A percentile compares a stretch with the other conserved stretches of the same genome.
Conservation (phyloP, 2,888 invertebrate genomes). For the Dorcus parallelipipedus region DNA sequence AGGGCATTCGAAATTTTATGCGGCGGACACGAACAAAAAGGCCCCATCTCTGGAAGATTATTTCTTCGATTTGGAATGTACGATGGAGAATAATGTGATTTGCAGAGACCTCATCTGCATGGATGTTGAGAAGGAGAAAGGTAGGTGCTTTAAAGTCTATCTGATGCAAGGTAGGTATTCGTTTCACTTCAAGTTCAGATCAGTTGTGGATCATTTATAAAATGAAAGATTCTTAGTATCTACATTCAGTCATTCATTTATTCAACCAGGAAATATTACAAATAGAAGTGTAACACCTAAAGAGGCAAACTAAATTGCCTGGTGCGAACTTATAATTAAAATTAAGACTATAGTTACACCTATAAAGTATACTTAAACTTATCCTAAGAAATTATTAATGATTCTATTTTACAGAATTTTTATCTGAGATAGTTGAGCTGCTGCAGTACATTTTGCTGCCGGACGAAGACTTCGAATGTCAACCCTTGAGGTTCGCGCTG, state of each 20-base stretch:
- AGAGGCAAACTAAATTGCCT: too few relatives aligned
- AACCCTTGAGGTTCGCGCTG: constrained; percentile 72
- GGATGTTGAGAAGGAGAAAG: constrained; percentile 63
- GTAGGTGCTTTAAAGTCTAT: constrained; percentile 29
- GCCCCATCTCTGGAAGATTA: constrained; percentile 60
- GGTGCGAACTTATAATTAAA: too few relatives aligned
- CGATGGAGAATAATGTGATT: constrained; percentile 74
- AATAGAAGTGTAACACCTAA: too few relatives aligned
- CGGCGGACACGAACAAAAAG: constrained; percentile 47
- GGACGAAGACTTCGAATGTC: constrained; percentile 80
- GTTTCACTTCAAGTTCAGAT: too few relatives aligned
- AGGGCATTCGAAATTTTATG: constrained; percentile 64
- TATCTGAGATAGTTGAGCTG: constrained; percentile 79
- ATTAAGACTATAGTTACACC: too few relatives aligned
- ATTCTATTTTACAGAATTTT: constrained; percentile 59
- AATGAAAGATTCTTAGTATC: too few relatives aligned
- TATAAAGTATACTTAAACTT: too few relatives aligned
- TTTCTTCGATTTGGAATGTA: constrained; percentile 87
- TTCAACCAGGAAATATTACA: too few relatives aligned
- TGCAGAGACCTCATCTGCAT: constrained; percentile 80
- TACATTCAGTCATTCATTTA: too few relatives aligned
- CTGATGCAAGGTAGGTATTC: too few relatives aligned
- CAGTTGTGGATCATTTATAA: too few relatives aligned
- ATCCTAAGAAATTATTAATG: too few relatives aligned
- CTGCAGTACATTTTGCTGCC: constrained; percentile 79